Base-by-base conservation (phyloP, 2,888 invertebrate species). In the Microdon myrmicae region DNA sequence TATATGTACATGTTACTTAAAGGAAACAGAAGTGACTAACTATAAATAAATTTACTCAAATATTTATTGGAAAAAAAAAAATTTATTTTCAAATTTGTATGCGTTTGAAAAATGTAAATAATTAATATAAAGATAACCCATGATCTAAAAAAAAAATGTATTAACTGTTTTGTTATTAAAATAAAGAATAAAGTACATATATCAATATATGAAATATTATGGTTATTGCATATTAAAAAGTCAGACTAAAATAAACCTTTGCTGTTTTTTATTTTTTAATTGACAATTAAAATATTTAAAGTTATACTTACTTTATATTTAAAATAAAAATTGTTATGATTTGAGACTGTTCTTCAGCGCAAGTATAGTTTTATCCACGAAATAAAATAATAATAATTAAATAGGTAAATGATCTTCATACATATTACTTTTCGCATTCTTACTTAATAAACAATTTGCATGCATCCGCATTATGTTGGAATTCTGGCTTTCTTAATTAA, bases 401-500 rank as follows among this genome's bases (percentile, higher is more conserved):
- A 25, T 22, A 8, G 5, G 8, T 22, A 22, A 6, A 6, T 22
- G 22, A 22, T 22, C 8, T 5, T 22, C 5, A 8, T 22, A 22
- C 5, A 22, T 22, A 6, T 22, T 6, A 22, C 8, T 22, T n/a
- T n/a, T n/a, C n/a, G n/a, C n/a, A n/a, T n/a, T n/a, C n/a, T n/a
- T 9, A n/a, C 9, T n/a, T 19, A 5, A 55, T 48, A 48, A 44
- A 47, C 55, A 56, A 53, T 9, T 5, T n/a, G 8, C 8, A 35
- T 34, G n/a, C 17, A 6, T 34, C 7, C 9, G 10, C 29, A 28
- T 14, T 28, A n/a, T n/a, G n/a, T n/a, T n/a, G n/a, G n/a, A n/a
- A n/a, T n/a, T n/a, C n/a, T n/a, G 69, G 71, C 73, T 72, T 47
- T 67, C 66, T 74, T n/a, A n/a, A n/a, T n/a, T 22, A 8, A 22